Evolutionary conservation across 1,140 invertebrate genomes (phyloP), one percentile per base, ranked within the genome.

Genomic region (Monomorium pharaonis): DNA sequence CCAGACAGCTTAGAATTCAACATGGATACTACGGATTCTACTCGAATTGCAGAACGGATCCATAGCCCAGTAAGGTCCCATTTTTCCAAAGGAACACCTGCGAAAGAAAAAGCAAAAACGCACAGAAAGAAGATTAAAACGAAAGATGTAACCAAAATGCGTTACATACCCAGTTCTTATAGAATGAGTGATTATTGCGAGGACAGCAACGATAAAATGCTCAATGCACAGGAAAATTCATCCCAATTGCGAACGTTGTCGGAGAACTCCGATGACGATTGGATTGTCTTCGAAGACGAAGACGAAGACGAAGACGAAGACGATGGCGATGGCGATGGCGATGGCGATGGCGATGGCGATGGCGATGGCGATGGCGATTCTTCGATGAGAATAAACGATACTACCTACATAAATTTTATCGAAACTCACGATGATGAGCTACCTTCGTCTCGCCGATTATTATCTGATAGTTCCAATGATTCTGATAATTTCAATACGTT

Each of bases 401-500:
- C 10, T 63, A 3, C 30, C 27, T 65, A 1, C n/a, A 3, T 80
- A 49, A 3, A 84, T 85, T 65, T 60, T 21, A 10, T 42, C 14
- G n/a, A 60, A 3, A 74, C 51, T 16, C 33, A 65, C n/a, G 80
- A 85, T 51, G 9, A 42, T 14, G 47, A 72, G 24, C 80, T 81
- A 44, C 60, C 67, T 27, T 27, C 30, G 24, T 89, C 77, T 74
- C 86, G 9, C 12, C 89, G 91, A 24, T n/a, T 89, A 9, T 10
- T 89, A 12, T 95, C 94, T 5, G 92, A 94, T 65, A 93, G 91
- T 84, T 95, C 95, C 4, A 85, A 93, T 6, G 93, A 94, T 67
- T 95, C 94, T 12, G 94, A 95, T 21, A 94, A 95, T 33, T 63
- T 0, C n/a, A 63, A 63, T 62, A 62, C 6, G 7, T 33, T 18